Evolutionary conservation across 1,140 invertebrate genomes (phyloP).

Genomic region (Phymastichus coffea): DNA sequence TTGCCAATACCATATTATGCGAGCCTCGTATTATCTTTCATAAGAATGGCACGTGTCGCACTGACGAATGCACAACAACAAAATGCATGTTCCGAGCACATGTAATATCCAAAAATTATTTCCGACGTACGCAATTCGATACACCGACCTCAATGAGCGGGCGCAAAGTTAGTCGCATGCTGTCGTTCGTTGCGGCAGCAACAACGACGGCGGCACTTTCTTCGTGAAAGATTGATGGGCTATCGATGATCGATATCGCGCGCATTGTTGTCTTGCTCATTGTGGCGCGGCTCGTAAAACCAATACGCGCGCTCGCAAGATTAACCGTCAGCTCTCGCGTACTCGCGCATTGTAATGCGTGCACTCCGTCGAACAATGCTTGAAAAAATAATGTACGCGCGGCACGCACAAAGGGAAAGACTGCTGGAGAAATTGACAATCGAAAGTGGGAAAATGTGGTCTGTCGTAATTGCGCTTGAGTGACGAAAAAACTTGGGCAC

Average conservation of each 20-base stretch:
- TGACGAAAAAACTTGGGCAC: too few species aligned
- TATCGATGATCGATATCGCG: constrained; percentile 19
- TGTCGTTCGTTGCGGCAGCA: too few species aligned
- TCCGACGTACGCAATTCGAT: too few species aligned
- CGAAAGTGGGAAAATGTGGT: neutral
- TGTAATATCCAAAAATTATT: too few species aligned
- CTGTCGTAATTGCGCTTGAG: neutral
- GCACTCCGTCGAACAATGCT: neutral
- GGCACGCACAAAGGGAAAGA: neutral
- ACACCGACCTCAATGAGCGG: neutral
- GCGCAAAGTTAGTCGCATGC: neutral
- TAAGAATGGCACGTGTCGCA: neutral
- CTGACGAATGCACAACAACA: neutral
- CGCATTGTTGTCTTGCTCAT: constrained; percentile 6
- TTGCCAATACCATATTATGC: too few species aligned
- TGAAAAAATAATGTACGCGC: neutral
- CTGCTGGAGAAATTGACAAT: constrained; percentile 2
- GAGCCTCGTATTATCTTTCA: too few species aligned
- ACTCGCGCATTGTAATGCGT: neutral
- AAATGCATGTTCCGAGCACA: too few species aligned
- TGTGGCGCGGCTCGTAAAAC: constrained; percentile 16
- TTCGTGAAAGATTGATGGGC: constrained; percentile 18
- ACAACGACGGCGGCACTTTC: constrained; percentile 4
- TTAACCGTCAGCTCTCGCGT: constrained; percentile 15
- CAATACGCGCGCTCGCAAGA: constrained; percentile 9